Evolutionary conservation across 2,888 invertebrate species (phyloP).

Genomic region (Lagria hirta): DNA sequence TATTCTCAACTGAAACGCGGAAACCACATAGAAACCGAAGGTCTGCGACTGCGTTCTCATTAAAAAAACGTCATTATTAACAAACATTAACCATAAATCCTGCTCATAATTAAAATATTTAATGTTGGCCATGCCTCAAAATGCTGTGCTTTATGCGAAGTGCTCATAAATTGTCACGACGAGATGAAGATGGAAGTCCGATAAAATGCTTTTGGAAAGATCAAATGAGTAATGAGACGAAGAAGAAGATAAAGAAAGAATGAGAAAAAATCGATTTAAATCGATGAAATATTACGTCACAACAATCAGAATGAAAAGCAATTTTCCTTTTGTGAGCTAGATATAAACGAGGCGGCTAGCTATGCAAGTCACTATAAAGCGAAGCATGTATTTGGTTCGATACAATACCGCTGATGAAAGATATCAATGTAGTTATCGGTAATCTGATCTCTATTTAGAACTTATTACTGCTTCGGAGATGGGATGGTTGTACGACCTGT

Average conservation of each 20-base stretch:
- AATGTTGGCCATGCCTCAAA: too few relatives aligned
- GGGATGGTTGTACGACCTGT: slow-evolving; percentile 10
- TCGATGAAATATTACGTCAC: slow-evolving; percentile 32
- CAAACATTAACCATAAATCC: too few relatives aligned
- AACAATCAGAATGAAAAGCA: slow-evolving; percentile 34
- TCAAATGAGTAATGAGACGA: too few relatives aligned
- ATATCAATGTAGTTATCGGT: slow-evolving; percentile 43
- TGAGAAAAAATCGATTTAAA: slow-evolving; percentile 11
- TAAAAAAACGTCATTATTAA: too few relatives aligned
- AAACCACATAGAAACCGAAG: too few relatives aligned
- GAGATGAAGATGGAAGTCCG: too few relatives aligned
- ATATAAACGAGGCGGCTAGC: slow-evolving; percentile 24
- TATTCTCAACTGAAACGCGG: too few relatives aligned
- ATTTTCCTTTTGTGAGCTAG: slow-evolving; percentile 34
- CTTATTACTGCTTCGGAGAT: slow-evolving; percentile 37
- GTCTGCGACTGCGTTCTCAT: too few relatives aligned
- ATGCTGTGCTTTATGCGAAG: too few relatives aligned
- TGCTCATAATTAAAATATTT: too few relatives aligned
- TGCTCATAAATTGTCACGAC: too few relatives aligned
- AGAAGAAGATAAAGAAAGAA: slow-evolving; percentile 7
- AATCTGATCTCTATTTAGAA: slow-evolving; percentile 45
- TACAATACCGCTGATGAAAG: slow-evolving; percentile 45
- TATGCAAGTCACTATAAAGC: slow-evolving; percentile 34
- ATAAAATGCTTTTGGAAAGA: too few relatives aligned
- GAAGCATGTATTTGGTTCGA: slow-evolving; percentile 36